Evolutionary conservation across 1,140 invertebrate genomes (phyloP).

Genomic region (Polypedilum vanderplanki): DNA sequence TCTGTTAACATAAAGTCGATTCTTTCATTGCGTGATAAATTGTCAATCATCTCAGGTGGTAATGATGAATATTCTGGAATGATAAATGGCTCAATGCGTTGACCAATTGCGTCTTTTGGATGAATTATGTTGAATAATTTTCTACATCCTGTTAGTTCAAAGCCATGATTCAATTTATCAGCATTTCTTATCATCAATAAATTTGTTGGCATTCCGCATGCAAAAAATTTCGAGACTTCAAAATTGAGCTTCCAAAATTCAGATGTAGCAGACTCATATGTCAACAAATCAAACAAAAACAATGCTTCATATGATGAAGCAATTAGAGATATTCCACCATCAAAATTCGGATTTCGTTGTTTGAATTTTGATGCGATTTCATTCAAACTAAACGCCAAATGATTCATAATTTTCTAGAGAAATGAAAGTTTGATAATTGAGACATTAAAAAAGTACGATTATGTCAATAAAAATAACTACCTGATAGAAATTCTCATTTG

Average conservation of each 20-base stretch:
- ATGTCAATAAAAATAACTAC: neutral
- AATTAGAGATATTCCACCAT: neutral
- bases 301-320: neutral
- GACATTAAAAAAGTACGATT: neutral
- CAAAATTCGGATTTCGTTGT: neutral
- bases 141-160: neutral
- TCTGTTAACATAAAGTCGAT: neutral
- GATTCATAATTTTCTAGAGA: conserved; percentile 22
- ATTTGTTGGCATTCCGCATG: neutral
- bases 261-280: neutral
- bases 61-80: neutral
- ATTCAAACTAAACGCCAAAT: conserved; percentile 23
- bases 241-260: conserved; percentile 21
- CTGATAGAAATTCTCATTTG: conserved; percentile 13
- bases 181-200: neutral
- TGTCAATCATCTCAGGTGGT: neutral
- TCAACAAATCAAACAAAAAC: conserved; percentile 2
- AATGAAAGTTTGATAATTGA: neutral
- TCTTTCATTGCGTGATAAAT: neutral
- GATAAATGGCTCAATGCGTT: neutral
- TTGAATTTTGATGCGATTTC: conserved; percentile 13
- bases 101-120: neutral
- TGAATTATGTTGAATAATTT: conserved; percentile 21
- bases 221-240: neutral
- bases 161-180: neutral